Evolutionary conservation across 2,113 vertebrate species (phyloP).

Genomic region (Nothoprocta perdicaria): DNA sequence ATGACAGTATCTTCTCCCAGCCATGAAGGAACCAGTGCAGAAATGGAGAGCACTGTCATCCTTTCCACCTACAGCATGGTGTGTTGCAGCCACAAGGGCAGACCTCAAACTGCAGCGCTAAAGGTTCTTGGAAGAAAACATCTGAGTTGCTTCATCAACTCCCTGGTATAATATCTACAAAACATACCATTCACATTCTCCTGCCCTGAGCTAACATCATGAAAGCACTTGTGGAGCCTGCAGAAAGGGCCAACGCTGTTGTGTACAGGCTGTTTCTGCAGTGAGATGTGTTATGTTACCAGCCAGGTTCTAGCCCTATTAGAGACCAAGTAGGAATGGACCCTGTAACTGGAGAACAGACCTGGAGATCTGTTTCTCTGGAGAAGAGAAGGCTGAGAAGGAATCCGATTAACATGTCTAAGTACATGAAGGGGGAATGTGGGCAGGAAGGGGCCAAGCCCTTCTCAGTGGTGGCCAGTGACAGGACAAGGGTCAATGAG

Average conservation of each 20-base stretch:
- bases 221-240: not conserved
- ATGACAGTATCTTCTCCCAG: not conserved
- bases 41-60: not conserved
- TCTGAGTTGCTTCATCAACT: not conserved
- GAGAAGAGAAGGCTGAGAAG: too few species aligned
- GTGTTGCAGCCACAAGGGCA: not conserved
- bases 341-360: not conserved
- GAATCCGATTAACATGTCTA: too few species aligned
- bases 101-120: not conserved
- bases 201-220: not conserved
- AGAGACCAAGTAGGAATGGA: not conserved
- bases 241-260: not conserved
- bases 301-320: not conserved
- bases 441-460: too few species aligned
- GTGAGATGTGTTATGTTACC: not conserved
- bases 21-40: not conserved
- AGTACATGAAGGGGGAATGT: too few species aligned
- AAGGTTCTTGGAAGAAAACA: not conserved
- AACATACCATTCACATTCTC: not conserved
- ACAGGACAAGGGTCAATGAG: too few species aligned
- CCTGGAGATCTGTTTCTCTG: too few species aligned
- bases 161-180: not conserved
- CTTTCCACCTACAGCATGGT: not conserved
- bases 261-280: not conserved
- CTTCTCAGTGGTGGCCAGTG: too few species aligned